A percentile compares a stretch with the other conserved stretches of the same genome.
Conservation (phyloP, 2,888 invertebrate genomes). For the Fragum fragum region DNA sequence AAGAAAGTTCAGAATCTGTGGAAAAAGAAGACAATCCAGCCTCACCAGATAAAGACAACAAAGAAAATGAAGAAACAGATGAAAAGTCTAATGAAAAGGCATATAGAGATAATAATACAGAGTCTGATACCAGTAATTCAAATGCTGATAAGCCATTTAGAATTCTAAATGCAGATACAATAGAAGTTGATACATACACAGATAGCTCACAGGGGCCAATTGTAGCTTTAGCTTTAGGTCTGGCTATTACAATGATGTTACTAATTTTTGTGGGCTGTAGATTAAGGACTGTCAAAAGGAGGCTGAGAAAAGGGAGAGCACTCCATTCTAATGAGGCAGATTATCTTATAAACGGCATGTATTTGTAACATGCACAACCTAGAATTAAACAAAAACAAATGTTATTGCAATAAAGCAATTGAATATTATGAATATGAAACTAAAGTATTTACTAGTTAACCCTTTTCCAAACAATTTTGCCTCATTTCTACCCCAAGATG, state of each 20-base stretch:
- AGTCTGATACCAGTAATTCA: conserved; percentile 22
- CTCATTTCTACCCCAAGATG: too few species aligned
- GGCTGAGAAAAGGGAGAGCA: conserved; percentile 92
- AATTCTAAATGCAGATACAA: conserved; percentile 46
- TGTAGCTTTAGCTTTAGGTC: conserved; percentile 88
- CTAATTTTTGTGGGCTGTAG: conserved; percentile 94
- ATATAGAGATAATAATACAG: conserved; percentile 24
- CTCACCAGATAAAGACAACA: not conserved
- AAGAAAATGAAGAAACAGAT: not conserved
- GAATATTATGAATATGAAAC: too few species aligned
- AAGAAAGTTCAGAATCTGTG: conserved; percentile 2
- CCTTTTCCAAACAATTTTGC: too few species aligned
- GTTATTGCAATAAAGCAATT: too few species aligned
- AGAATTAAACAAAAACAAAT: too few species aligned
- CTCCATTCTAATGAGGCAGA: conserved; percentile 97
- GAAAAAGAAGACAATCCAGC: conserved; percentile 2
- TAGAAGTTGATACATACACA: conserved; percentile 71
- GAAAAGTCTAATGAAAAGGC: conserved; percentile 30
- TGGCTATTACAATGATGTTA: conserved; percentile 93
- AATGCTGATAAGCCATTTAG: conserved; percentile 46
- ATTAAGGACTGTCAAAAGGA: conserved; percentile 91
- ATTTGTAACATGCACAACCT: conserved; percentile 91
- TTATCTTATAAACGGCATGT: conserved; percentile 99
- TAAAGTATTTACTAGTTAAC: too few species aligned
- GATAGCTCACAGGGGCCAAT: conserved; percentile 82